Base-by-base conservation (phyloP, 2,888 invertebrate genomes). In the Thymelicus sylvestris region DNA sequence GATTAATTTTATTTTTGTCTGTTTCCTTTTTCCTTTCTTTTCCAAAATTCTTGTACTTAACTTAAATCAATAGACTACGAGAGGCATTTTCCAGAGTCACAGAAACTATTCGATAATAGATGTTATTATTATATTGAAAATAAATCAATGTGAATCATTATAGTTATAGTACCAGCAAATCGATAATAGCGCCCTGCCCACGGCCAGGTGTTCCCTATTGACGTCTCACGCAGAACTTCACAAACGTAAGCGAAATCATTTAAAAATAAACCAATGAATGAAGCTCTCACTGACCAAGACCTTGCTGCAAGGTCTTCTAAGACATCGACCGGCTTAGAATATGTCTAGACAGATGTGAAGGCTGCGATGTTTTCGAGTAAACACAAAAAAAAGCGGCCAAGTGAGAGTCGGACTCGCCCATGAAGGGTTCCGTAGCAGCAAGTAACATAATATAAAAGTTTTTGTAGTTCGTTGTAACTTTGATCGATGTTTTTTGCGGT, bases 241-340 rank as follows among this genome's bases (percentile, higher is more conserved):
- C 57, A 73, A 77, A 76, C 76, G 79, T 74, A 75, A 73, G 74
- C 74, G 74, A 75, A 77, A 77, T 65, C 59, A 67, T 77, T 79
- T 86, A 85, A 84, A 86, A 86, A 86, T 85, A 86, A 81, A 80
- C 74, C 75, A 70, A 77, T 83, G 85, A 85, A 84, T 83, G 84
- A 78, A 79, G 78, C 65, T 55, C 41, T 61, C 39, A 67, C 74
- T 76, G 84, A 79, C 86, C 86, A 80, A 86, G 86, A 85, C 87
- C 87, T 88, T 85, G 84, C 24, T 41, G 48, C 73, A 62, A 72
- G 74, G 72, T 71, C 63, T 70, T 60, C 72, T 72, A 73, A 80
- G 75, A 78, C 83, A 79, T 81, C 82, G 82, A 83, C 84, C 83
- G 80, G 70, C 76, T 76, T 72, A 79, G 64, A 59, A 65, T 62